Conservation (phyloP, 2,888 invertebrate species). For the Monochamus alternatus region DNA sequence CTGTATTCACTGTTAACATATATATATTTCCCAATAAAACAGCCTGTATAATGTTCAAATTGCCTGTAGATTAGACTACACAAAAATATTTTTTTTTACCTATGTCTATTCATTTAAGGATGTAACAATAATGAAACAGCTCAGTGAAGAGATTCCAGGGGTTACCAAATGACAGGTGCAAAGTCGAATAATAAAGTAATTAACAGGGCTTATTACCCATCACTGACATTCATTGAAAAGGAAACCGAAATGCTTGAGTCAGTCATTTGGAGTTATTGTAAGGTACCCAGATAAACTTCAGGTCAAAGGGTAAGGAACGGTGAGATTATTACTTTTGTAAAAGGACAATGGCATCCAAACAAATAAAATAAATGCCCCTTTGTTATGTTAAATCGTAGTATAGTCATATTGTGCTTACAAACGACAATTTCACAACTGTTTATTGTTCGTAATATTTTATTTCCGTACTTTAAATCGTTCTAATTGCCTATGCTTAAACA, state of each 20-base stretch:
- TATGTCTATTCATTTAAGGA: no score
- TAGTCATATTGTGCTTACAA: conserved; percentile 20
- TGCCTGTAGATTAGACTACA: no score
- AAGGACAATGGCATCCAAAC: conserved; percentile 39
- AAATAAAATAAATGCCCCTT: conserved; percentile 33
- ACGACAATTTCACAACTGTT: conserved; percentile 16
- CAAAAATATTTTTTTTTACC: no score
- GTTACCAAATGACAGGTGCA: conserved; percentile 5
- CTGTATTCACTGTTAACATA: no score
- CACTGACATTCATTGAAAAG: conserved; percentile 16
- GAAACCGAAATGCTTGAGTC: conserved; percentile 11
- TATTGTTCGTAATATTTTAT: conserved; percentile 38
- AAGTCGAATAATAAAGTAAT: conserved; percentile 18
- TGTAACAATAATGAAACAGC: no score
- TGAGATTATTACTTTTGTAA: conserved; percentile 39
- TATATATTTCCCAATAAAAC: no score
- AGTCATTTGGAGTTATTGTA: conserved; percentile 29
- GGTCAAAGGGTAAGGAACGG: conserved; percentile 35
- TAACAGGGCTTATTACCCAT: conserved; percentile 28
- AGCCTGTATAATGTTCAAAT: no score
- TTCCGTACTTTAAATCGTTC: conserved; percentile 21
- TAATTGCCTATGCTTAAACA: conserved; percentile 28
- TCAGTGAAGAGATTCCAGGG: neutral
- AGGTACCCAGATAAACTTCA: conserved; percentile 30
- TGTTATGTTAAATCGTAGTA: conserved; percentile 39